Percentiles rank a stretch among this genome's conserved stretches.
These are phyloP conservation scores for Regulus satrapa DNA, from an alignment of 2,113 vertebrate genomes.

Conservation along the genomic window DNA sequence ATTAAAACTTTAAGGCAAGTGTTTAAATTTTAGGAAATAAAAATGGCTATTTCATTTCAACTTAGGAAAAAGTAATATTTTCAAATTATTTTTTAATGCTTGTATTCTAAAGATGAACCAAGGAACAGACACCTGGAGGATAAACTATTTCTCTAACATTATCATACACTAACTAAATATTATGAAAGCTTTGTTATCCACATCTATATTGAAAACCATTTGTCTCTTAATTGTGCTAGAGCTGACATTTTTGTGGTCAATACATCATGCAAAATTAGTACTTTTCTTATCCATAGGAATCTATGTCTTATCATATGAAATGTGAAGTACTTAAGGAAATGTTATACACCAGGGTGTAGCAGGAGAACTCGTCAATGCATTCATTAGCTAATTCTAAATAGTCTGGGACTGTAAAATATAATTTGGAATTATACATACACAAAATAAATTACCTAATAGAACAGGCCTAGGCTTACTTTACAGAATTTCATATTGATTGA, in stretches of 20 bases:
- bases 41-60: not conserved
- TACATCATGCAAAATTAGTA: not conserved
- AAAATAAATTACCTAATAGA: not conserved
- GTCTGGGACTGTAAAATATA: not conserved
- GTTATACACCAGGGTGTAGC: not conserved
- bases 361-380: not conserved
- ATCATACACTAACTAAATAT: not conserved
- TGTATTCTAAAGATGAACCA: not conserved
- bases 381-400: not conserved
- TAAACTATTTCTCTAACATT: not conserved
- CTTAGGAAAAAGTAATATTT: not conserved
- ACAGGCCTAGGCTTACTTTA: not conserved
- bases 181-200: not conserved
- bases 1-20: not conserved
- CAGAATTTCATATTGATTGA: not conserved
- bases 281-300: not conserved
- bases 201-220: not conserved
- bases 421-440: not conserved
- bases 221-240: not conserved
- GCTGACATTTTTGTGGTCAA: not conserved
- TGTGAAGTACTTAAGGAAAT: not conserved
- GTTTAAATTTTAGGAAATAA: not conserved
- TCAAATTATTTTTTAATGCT: not conserved
- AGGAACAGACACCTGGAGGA: not conserved
- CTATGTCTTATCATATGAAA: not conserved